A percentile compares a stretch with the other conserved stretches of the same genome.
Evolutionary conservation across 37 sponge, comb jelly and placozoan species (phyloP).

Genomic region (Halisarca cf. caerulea): DNA sequence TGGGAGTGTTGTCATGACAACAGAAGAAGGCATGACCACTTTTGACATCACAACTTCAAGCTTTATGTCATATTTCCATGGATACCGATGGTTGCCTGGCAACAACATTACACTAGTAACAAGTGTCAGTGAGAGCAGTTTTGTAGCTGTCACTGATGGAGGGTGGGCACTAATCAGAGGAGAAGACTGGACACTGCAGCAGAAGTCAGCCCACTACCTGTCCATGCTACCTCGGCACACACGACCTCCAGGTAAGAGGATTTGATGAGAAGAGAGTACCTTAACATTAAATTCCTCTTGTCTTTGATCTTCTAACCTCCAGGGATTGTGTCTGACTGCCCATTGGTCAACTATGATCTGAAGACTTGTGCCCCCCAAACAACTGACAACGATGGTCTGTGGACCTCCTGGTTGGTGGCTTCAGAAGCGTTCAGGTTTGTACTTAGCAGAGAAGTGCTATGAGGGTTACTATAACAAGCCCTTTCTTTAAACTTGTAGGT

Average conservation of each 20-base stretch:
- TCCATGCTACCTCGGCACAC: conserved; percentile 66
- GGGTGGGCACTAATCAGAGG: conserved; percentile 57
- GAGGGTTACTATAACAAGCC: background rate
- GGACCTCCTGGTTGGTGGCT: conserved; percentile 80
- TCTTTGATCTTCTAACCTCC: no score
- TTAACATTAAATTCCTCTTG: background rate
- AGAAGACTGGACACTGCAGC: conserved; percentile 70
- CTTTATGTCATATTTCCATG: conserved; percentile 62
- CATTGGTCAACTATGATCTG: conserved; percentile 46
- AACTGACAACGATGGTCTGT: conserved; percentile 85
- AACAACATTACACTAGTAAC: conserved; percentile 24
- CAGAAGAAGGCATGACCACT: conserved; percentile 51
- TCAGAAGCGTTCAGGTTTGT: conserved; percentile 63
- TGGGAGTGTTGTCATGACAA: conserved; percentile 20
- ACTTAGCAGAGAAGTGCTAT: background rate
- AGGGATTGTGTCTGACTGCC: conserved; percentile 79
- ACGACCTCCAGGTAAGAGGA: conserved; percentile 58
- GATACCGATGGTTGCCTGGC: conserved; percentile 72
- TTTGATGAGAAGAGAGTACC: no score
- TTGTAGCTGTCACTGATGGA: conserved; percentile 58
- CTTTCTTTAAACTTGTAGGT: background rate
- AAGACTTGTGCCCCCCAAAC: conserved; percentile 61
- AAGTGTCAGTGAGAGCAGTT: background rate
- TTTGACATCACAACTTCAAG: conserved; percentile 52
- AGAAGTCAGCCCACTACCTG: conserved; percentile 78